Base-by-base conservation (phyloP, 1,140 invertebrate species). In the Acyrthosiphon pisum region DNA sequence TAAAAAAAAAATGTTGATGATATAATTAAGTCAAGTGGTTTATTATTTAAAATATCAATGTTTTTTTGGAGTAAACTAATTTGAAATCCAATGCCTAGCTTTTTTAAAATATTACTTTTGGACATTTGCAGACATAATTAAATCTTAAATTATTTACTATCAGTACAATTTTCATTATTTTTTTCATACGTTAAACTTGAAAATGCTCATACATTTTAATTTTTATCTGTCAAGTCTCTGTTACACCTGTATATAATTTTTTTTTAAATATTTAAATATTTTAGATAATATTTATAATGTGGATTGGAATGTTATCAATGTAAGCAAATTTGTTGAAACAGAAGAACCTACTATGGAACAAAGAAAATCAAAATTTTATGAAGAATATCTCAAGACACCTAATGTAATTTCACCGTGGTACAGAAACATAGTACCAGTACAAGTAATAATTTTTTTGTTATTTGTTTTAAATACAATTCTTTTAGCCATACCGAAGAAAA, bases 341-440 rank as follows among this genome's bases (percentile, higher is more conserved):
- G 48, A 93, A 22, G 22, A 30, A 53, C 91, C 91, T 44, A 86
- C 91, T 44, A 41, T 41, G 35, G 48, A 84, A 41, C 20, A 93
- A 86, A 50, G 81, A 86, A 56, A 56, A 44, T 35, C 81, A 30
- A 93, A 93, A 56, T 93, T 93, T 93, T 93, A 93, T 93, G 26
- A 93, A 56, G 35, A 93, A 30, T 93, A 93, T 76, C 81, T 93
- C 9, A 1, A 89, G 50, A 93, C 11, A 23, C 8, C 60, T 30
- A 44, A 76, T 53, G 46, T 93, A 11, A 93, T 88, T 48, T 90
- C 87, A 68, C 87, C 93, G 7, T 93, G 87, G 87, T 93, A 89
- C 68, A 60, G 93, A 48, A 90, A 89, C 68, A 76, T 88, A 44
- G 0, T 46, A 26, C 93, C 93, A 88, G 23, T 76, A 41, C 60